Evolutionary conservation across 1,140 invertebrate species (phyloP).

Genomic region (Drosophila bipectinata): DNA sequence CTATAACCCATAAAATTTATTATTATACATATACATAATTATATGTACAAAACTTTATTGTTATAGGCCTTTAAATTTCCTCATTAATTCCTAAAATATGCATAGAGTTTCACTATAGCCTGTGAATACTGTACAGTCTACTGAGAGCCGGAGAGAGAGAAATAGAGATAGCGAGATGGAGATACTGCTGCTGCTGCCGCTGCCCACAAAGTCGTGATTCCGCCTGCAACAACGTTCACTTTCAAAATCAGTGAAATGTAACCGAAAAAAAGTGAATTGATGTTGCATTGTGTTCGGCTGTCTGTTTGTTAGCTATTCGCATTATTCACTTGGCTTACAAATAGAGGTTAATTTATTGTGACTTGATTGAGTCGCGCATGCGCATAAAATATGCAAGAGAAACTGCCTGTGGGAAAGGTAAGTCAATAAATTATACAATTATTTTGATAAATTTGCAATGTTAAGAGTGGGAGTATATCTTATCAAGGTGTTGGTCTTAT

Average conservation of each 20-base stretch:
- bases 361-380: constrained; percentile 66
- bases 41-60: not conserved
- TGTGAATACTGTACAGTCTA: constrained; percentile 42
- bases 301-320: constrained; percentile 72
- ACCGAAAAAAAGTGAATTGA: constrained; percentile 65
- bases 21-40: not conserved
- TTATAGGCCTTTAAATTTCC: not conserved
- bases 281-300: constrained; percentile 68
- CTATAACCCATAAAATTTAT: not conserved
- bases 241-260: constrained; percentile 83
- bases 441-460: constrained; percentile 7
- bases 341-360: constrained; percentile 78
- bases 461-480: not conserved
- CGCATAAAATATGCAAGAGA: constrained; percentile 58
- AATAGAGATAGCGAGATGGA: constrained; percentile 1
- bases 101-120: constrained; percentile 6
- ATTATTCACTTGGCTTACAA: constrained; percentile 80
- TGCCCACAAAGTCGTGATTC: constrained; percentile 71
- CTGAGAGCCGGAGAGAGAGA: not conserved
- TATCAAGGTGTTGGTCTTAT: not conserved
- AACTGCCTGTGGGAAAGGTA: constrained; percentile 50
- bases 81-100: not conserved
- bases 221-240: constrained; percentile 68
- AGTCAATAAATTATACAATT: constrained; percentile 36
- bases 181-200: constrained; percentile 18